A percentile compares a stretch with the other conserved stretches of the same genome.
Evolutionary conservation across 2,113 vertebrate genomes (phyloP).

Genomic region (Cephalopterus ornatus): DNA sequence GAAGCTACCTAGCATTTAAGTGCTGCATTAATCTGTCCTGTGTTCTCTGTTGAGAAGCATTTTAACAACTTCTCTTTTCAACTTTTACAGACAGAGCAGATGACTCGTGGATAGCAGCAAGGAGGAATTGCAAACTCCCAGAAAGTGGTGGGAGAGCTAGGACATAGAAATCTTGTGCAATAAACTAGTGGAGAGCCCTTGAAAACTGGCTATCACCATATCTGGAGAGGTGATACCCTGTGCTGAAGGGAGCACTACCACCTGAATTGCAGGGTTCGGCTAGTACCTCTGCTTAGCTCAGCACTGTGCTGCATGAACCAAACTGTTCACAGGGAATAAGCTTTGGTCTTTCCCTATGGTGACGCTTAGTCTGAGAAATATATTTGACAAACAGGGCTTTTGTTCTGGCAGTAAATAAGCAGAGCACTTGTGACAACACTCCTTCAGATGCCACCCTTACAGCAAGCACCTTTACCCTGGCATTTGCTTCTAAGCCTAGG

Average conservation of each 20-base stretch:
- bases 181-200: background rate
- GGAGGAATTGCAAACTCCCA: background rate
- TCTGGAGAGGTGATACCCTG: background rate
- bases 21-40: background rate
- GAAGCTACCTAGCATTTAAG: background rate
- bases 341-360: background rate
- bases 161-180: background rate
- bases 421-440: background rate
- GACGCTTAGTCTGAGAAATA: background rate
- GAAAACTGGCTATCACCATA: background rate
- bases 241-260: background rate
- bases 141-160: rapidly evolving
- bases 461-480: background rate
- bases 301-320: background rate
- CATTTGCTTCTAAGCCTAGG: background rate
- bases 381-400: background rate
- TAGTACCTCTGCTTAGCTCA: background rate
- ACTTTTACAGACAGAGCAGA: background rate
- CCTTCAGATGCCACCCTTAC: background rate
- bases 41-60: background rate
- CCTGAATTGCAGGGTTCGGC: background rate
- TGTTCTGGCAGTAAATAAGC: background rate
- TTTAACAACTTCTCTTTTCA: background rate
- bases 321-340: background rate
- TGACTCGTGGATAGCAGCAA: background rate